Evolutionary conservation across 1,140 invertebrate genomes (phyloP), one percentile per base, ranked within the genome.

Genomic region (Rhopalosiphum maidis): DNA sequence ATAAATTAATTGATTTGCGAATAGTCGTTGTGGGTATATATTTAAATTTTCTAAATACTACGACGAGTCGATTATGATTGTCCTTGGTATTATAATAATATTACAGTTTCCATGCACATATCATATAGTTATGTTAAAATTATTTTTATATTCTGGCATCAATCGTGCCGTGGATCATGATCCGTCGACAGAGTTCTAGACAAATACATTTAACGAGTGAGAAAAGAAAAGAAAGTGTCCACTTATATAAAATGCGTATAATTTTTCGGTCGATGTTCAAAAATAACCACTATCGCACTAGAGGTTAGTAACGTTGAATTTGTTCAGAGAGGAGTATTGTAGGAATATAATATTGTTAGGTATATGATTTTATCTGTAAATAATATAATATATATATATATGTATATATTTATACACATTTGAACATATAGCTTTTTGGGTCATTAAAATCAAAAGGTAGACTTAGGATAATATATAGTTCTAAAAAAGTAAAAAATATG

Each of bases 121-220:
- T 15, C 30, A 30, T 68, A 77, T n/a, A 15, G 30, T 35, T 18
- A n/a, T n/a, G 60, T 35, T n/a, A n/a, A 77, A 4, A n/a, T 77
- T 77, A 77, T n/a, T 77, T 77, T 77, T 77, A 77, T n/a, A 77
- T 35, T n/a, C n/a, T 77, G 60, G 60, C 60, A 77, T 77, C 30
- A 77, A 77, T 77, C 30, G 60, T 2, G 15, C 60, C 18, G n/a
- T 6, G 18, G 15, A n/a, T 77, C 3, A 11, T 5, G 11, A 77
- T 77, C 30, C 30, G 60, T n/a, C 5, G 30, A 77, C 60, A 18
- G 15, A n/a, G 30, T n/a, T n/a, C 30, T 77, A n/a, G 60, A 77
- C 5, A 0, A 77, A 77, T 77, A 77, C n/a, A 77, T 77, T 77
- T 41, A 41, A 41, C 0, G 41, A 41, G 41, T 41, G 41, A 41